Base-by-base conservation (phyloP, 2,797 vertebrate genomes). In the Tachyglossus aculeatus region DNA sequence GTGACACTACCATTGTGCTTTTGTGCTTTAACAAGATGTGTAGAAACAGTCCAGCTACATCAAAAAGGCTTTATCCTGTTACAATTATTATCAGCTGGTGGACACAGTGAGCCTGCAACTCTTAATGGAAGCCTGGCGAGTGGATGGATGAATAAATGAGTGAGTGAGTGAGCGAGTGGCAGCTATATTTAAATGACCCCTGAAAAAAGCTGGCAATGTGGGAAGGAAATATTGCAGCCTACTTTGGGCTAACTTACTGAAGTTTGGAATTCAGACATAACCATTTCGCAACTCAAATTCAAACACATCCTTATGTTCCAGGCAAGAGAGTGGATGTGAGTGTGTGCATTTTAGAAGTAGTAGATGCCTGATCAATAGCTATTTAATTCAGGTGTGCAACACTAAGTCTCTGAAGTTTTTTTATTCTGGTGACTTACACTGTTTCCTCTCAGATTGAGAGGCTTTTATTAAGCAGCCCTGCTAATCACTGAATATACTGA, bases 161-260 rank as follows among this genome's bases (percentile, higher is more conserved):
- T n/a, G 62, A 78, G 71, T 52, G 55, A 71, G 74, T 77, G 32
- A 68, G 57, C 10, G 77, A 72, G 50, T 80, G 67, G 84, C 55
- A 54, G 47, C 67, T 73, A 64, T 74, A 34, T 74, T 73, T 75
- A 32, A 50, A 88, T 84, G 31, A 70, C 44, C 32, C 50, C 31
- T 75, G 74, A 63, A 66, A 51, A 76, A 41, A n/a, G 8, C 25
- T 64, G 40, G 37, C 71, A 47, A 3, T 0, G 4, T 60, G 47
- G 66, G 67, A 50, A 76, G 43, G 54, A 48, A 54, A 48, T 72
- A 56, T 63, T 64, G 48, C 56, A 68, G 68, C 54, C 47, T 50
- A 57, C 66, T 51, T 78, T 39, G 47, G 57, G 58, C 44, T 43
- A n/a, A n/a, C n/a, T n/a, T n/a, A n/a, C n/a, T n/a, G n/a, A n/a